Conservation (phyloP, 2,113 vertebrate genomes). For the Ochotona princeps region DNA sequence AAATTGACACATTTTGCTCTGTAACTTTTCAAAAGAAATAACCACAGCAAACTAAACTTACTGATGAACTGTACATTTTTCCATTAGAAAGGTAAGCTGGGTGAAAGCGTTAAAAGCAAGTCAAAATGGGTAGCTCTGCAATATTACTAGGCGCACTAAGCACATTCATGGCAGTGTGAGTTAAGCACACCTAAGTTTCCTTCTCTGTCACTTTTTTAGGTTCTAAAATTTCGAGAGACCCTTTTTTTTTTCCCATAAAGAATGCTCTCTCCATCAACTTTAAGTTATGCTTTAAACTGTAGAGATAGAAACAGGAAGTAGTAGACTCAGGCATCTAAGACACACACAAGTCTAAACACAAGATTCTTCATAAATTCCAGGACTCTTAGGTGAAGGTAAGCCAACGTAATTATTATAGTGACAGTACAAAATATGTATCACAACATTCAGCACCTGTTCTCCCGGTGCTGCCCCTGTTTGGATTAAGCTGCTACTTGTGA, state of each 20-base stretch:
- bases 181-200: background rate
- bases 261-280: constrained; percentile 5
- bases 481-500: too few relatives aligned
- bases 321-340: constrained; percentile 30
- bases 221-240: background rate
- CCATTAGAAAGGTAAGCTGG: constrained; percentile 93
- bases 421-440: background rate
- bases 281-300: constrained; percentile 1
- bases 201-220: constrained; percentile 16
- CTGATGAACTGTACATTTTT: constrained; percentile 89
- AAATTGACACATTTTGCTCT: constrained; percentile 76
- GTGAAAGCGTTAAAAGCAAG: constrained; percentile 90
- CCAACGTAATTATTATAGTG: constrained; percentile 6
- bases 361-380: constrained; percentile 1
- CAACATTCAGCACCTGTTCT: background rate
- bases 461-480: background rate
- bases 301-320: constrained; percentile 27
- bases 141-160: background rate
- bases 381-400: background rate
- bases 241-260: constrained; percentile 24
- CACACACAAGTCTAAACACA: constrained; percentile 1
- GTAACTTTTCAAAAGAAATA: constrained; percentile 67
- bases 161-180: background rate
- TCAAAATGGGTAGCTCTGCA: constrained; percentile 70
- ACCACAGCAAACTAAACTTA: constrained; percentile 92